Conservation (phyloP, 1,140 invertebrate genomes). For the Cyclina sinensis region DNA sequence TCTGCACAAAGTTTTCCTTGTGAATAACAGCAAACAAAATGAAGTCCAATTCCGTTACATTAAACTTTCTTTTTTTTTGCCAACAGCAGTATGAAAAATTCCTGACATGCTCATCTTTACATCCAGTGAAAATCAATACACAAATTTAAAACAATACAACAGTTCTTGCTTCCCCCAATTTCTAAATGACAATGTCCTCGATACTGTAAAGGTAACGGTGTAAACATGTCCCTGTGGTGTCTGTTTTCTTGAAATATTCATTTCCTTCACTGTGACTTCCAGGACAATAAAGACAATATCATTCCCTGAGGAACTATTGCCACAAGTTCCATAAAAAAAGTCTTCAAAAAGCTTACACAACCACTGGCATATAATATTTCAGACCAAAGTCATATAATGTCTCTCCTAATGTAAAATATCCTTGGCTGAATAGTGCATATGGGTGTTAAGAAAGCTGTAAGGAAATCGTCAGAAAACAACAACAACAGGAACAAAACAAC, state of each 20-base stretch:
- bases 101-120: neutral
- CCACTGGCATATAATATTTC: too few species aligned
- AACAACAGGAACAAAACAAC: too few species aligned
- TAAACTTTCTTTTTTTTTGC: neutral
- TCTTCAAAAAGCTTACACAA: too few species aligned
- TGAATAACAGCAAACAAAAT: neutral
- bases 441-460: too few species aligned
- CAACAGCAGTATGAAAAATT: neutral
- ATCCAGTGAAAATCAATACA: slow-evolving; percentile 14
- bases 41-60: neutral
- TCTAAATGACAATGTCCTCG: too few species aligned
- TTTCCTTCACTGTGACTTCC: neutral
- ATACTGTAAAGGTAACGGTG: too few species aligned
- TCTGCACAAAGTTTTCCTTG: neutral
- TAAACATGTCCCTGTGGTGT: neutral
- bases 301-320: neutral
- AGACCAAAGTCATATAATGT: too few species aligned
- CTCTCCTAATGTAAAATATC: too few species aligned
- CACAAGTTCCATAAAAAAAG: neutral
- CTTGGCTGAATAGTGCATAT: too few species aligned
- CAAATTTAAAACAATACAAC: neutral
- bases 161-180: neutral
- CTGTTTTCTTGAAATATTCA: slow-evolving; percentile 16
- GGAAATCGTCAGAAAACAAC: too few species aligned
- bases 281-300: neutral